Base-by-base conservation (phyloP, 2,113 vertebrate species). In the Toxotes jaculatrix region DNA sequence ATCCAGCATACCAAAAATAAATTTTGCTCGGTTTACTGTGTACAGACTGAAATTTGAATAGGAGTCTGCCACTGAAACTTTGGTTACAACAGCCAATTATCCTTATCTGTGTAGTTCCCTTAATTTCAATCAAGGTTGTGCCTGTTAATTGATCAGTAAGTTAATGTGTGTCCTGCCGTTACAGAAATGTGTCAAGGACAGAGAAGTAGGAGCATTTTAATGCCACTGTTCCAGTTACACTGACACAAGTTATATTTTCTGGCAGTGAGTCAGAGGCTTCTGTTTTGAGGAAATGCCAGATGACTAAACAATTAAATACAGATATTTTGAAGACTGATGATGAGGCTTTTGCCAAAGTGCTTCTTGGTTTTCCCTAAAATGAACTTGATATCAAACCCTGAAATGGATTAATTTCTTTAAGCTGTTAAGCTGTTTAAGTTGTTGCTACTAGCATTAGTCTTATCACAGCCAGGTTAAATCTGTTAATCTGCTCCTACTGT, bases 201-300 rank as follows among this genome's bases (percentile, higher is more conserved):
- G 4, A 84, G 47, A 70, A n/a, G 19, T 47, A 19, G 38, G 42
- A 72, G 57, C 47, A 55, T 61, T 72, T 69, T 23, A 69, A 68
- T 47, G 31, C 36, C 60, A 56, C 59, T 49, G 56, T 36, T 80
- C 53, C 75, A 40, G 71, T 80, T 59, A 74, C 56, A 56, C 11
- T 0, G 8, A 40, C 62, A 53, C 32, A 43, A 67, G 79, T 81
- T 85, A 63, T 85, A 59, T 69, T 87, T 79, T 83, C 67, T 85
- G 74, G 38, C 79, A 76, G 77, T 77, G 79, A 92, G 77, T 90
- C 89, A 88, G 75, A 86, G 65, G 83, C 79, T 83, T 77, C 42
- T 77, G 79, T 83, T 84, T 86, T 77, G 79, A 86, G 79, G 42
- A 84, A 91, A 90, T 90, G 86, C 85, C 90, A 88, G 65, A 88